A percentile compares a stretch with the other conserved stretches of the same genome.
phyloP scores from a whole-genome alignment of 2,797 vertebrate species.

The Oreochromis mossambicus region DNA sequence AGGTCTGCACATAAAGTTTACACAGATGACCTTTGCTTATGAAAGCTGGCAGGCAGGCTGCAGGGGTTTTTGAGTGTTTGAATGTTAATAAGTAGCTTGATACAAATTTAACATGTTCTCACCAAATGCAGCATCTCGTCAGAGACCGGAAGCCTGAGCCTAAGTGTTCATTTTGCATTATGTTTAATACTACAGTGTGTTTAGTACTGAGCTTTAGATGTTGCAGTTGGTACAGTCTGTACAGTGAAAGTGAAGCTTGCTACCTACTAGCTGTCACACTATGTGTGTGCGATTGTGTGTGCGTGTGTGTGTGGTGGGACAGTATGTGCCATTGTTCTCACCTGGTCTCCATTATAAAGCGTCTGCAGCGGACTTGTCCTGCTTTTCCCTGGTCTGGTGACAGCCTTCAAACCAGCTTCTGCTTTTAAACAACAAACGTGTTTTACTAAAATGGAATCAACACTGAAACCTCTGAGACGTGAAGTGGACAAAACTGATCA shows the following conservation, averaged over 20 bases:
- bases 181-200: neutral
- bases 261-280: neutral
- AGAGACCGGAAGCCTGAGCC: neutral
- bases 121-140: neutral
- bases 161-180: neutral
- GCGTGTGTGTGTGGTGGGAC: neutral
- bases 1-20: neutral
- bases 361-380: conserved; percentile 84
- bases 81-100: neutral
- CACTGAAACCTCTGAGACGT: neutral
- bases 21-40: neutral
- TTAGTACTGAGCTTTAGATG: neutral
- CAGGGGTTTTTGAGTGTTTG: neutral
- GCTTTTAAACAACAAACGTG: conserved; percentile 8
- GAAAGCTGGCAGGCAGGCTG: neutral
- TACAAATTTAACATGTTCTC: neutral
- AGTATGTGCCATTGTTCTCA: conserved; percentile 48
- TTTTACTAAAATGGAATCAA: neutral
- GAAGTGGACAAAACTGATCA: neutral
- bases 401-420: conserved; percentile 60
- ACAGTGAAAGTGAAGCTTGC: neutral
- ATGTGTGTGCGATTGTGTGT: neutral
- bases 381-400: conserved; percentile 68
- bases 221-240: neutral
- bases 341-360: conserved; percentile 85